phyloP scores from a whole-genome alignment of 30 jellyfish, hydroid and myxozoan species.

The Hydractinia symbiolongicarpus region DNA sequence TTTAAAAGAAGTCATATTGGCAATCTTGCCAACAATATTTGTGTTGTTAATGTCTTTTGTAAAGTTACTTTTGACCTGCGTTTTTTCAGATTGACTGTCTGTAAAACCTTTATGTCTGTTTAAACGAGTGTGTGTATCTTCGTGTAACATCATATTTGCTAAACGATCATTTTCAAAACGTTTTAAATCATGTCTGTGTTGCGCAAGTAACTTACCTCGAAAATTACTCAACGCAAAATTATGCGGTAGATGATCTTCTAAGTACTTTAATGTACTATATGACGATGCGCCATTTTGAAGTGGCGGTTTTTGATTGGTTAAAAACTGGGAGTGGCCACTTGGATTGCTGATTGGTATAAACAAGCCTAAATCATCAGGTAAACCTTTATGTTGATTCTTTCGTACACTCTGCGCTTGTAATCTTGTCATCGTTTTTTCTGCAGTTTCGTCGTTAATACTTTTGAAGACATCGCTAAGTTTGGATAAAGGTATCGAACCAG shows the following conservation, averaged over 20 bases:
- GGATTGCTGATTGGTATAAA: neutral
- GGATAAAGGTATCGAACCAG: slow-evolving; percentile 4
- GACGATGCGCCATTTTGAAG: neutral
- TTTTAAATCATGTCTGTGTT: neutral
- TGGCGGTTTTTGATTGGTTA: slow-evolving; percentile 9
- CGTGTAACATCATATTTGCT: too few species aligned
- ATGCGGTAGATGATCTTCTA: slow-evolving; percentile 6
- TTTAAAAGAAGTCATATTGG: neutral
- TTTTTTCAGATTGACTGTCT: too few species aligned
- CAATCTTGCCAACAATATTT: neutral
- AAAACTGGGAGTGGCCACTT: neutral
- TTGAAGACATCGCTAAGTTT: slow-evolving; percentile 1
- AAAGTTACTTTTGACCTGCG: too few species aligned
- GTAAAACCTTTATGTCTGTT: too few species aligned
- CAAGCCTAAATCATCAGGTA: neutral
- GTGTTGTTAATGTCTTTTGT: too few species aligned
- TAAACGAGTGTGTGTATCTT: too few species aligned
- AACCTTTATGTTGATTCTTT: neutral
- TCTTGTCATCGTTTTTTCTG: neutral
- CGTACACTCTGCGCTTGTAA: neutral
- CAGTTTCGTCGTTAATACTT: slow-evolving; percentile 4
- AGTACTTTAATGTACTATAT: neutral
- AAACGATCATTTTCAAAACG: neutral
- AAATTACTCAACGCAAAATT: neutral
- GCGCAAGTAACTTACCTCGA: neutral